phyloP scores from a whole-genome alignment of 2,113 vertebrate species.

The Monopterus albus region DNA sequence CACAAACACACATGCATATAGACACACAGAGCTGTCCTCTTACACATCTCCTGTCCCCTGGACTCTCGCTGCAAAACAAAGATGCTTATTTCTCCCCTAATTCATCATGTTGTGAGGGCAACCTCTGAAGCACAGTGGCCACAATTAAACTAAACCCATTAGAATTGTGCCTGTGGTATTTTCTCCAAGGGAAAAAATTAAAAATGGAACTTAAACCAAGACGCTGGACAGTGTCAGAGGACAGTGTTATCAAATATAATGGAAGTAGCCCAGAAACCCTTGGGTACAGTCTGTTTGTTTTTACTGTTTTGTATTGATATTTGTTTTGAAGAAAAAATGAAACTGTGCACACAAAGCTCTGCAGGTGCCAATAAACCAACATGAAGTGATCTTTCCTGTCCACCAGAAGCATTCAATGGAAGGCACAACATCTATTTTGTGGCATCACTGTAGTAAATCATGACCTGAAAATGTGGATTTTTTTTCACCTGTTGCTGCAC shows the following conservation, averaged over 20 bases:
- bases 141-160: conserved; percentile 61
- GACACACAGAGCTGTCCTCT: not conserved
- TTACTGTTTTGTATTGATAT: not conserved
- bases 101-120: conserved; percentile 54
- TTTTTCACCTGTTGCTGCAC: not conserved
- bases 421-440: not conserved
- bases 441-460: not conserved
- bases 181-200: conserved; percentile 28
- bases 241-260: not conserved
- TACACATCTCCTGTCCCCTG: conserved; percentile 29
- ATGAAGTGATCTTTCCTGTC: not conserved
- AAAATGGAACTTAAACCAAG: conserved; percentile 1
- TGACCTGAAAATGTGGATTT: not conserved
- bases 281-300: not conserved
- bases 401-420: not conserved
- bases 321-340: conserved; percentile 6
- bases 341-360: not conserved
- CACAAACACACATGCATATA: conserved; percentile 1
- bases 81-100: conserved; percentile 44
- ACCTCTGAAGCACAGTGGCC: conserved; percentile 38
- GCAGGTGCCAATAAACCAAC: not conserved
- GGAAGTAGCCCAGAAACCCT: not conserved
- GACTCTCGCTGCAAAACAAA: conserved; percentile 39
- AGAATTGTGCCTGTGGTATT: conserved; percentile 29
- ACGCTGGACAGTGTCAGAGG: not conserved